Base-by-base conservation (phyloP, 2,888 invertebrate species). In the Halictus ligatus region DNA sequence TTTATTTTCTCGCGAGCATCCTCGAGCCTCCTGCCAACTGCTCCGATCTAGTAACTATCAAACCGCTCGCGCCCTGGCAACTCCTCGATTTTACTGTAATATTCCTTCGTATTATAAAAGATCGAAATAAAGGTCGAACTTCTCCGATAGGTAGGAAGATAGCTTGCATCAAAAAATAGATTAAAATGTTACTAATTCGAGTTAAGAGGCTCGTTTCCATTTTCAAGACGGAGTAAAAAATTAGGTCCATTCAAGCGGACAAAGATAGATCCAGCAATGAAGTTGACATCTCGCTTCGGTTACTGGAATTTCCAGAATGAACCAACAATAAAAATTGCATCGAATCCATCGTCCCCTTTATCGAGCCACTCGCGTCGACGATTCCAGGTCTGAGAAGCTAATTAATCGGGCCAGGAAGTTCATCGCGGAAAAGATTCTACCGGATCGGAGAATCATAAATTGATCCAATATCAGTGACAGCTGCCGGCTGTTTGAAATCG, bases 1-100 rank as follows among this genome's bases (percentile, higher is more conserved):
- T 71, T 71, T 40, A 43, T n/a, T 35, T 78, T 75, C 71, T 78
- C 78, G 35, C 50, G 72, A 54, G 71, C 74, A 64, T 58, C 75
- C 78, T 48, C 60, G 29, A 54, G n/a, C 25, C 6, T 43, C 71
- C 29, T 43, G 64, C 64, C 64, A 64, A 64, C 64, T 35, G 29
- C 35, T 64, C 64, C 64, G 64, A 64, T 64, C 64, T 64, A 64
- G 35, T 35, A 64, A 64, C 29, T 60, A 29, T 60, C 13, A 15
- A 60, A 25, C 60, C 15, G 25, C 60, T 13, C 5, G 6, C 13
- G 25, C 60, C 6, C 60, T 29, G 15, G 1, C 25, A 35, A 35
- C 3, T 35, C 35, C 35, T 35, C 3, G 35, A 35, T 35, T 35
- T 2, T 35, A 35, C 1, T 35, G 35, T 43, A 43, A 43, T 43